Evolutionary conservation across 1,140 invertebrate species (phyloP).

Genomic region (Drosophila kurseongensis): DNA sequence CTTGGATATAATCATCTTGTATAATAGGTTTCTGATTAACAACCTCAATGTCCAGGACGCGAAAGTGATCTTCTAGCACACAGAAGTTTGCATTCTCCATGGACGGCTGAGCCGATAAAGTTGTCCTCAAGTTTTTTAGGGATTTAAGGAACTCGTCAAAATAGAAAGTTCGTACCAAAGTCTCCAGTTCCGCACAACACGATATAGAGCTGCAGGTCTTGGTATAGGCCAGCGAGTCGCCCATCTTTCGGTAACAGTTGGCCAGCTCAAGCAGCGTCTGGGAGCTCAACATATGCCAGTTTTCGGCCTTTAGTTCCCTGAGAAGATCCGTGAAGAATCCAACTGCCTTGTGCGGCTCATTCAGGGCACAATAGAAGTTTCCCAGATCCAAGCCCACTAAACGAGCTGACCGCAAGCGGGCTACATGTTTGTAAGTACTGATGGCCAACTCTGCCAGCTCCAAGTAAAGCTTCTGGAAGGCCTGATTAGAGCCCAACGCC

Average conservation of each 20-base stretch:
- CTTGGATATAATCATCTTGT: constrained; percentile 86
- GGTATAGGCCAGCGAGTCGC: constrained; percentile 89
- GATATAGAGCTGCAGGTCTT: constrained; percentile 92
- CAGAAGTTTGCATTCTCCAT: constrained; percentile 78
- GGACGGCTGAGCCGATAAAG: constrained; percentile 84
- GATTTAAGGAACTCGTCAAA: constrained; percentile 91
- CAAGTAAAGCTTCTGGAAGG: constrained; percentile 95
- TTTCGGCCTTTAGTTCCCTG: constrained; percentile 93
- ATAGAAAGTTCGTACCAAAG: constrained; percentile 90
- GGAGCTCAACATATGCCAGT: constrained; percentile 92
- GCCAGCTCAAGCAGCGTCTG: constrained; percentile 94
- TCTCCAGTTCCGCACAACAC: constrained; percentile 89
- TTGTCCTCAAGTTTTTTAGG: constrained; percentile 86
- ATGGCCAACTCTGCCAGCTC: constrained; percentile 97
- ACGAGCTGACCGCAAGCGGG: constrained; percentile 92
- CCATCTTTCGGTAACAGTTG: constrained; percentile 92
- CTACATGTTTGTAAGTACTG: constrained; percentile 98
- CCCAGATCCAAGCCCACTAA: constrained; percentile 95
- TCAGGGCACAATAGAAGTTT: constrained; percentile 94
- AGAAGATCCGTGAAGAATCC: constrained; percentile 94
- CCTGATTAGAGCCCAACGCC: constrained; percentile 94
- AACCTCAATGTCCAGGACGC: constrained; percentile 66
- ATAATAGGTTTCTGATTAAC: constrained; percentile 73
- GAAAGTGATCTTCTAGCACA: constrained; percentile 83
- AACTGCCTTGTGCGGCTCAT: constrained; percentile 94